Percentiles rank a stretch among this genome's conserved stretches.
phyloP scores from a whole-genome alignment of 2,797 vertebrate species.

The Neoniphon sammara region DNA sequence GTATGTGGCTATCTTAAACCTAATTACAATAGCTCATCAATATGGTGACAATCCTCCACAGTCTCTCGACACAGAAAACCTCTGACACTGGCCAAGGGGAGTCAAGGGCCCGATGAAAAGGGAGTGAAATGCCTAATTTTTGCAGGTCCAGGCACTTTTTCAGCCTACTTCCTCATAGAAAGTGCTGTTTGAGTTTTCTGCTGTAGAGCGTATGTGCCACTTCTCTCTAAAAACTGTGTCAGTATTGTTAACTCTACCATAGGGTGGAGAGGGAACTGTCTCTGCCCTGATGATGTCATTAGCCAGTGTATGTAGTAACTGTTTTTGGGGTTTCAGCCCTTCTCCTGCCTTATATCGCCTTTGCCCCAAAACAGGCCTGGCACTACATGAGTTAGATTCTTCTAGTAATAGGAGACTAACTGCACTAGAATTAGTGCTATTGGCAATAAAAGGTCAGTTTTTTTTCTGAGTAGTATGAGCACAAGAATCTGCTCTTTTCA shows the following conservation, averaged over 20 bases:
- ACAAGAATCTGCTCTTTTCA: too few relatives aligned
- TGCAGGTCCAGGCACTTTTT: background rate
- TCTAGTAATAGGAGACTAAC: background rate
- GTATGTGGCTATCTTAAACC: background rate
- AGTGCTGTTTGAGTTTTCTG: conserved; percentile 28
- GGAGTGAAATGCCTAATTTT: conserved; percentile 4
- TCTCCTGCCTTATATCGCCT: background rate
- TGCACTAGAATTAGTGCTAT: too few relatives aligned
- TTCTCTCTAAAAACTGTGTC: conserved; percentile 24
- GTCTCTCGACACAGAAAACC: conserved; percentile 1
- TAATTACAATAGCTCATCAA: background rate
- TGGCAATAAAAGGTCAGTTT: too few relatives aligned
- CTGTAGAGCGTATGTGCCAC: background rate
- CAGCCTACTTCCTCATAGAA: conserved; percentile 31
- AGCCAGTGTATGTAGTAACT: background rate
- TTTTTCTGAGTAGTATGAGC: too few relatives aligned
- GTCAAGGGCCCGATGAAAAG: background rate
- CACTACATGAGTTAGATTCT: background rate
- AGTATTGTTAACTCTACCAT: conserved; percentile 9
- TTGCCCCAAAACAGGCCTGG: background rate
- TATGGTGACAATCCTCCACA: background rate
- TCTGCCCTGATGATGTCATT: conserved; percentile 11
- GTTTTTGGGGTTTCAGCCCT: background rate
- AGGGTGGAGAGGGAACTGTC: conserved; percentile 1
- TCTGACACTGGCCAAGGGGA: background rate